These are phyloP conservation scores for Tortricodes alternella DNA, from an alignment of 2,888 invertebrate genomes.

Conservation along the genomic window DNA sequence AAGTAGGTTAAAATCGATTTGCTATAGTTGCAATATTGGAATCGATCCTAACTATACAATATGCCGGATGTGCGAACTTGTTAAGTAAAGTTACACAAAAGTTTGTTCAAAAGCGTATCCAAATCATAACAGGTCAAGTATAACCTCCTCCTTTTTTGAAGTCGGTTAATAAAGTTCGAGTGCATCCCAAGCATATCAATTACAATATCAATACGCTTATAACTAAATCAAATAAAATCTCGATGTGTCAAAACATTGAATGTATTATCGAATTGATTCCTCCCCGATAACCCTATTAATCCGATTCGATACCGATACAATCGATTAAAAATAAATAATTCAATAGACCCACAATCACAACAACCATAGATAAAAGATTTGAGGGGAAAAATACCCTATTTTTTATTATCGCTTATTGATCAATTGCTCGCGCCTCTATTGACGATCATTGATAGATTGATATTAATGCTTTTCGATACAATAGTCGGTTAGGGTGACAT, in stretches of 20 bases:
- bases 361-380: constrained; percentile 64
- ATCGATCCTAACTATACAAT: too few species aligned
- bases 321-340: constrained; percentile 29
- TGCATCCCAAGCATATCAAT: not conserved
- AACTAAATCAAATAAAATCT: constrained; percentile 4
- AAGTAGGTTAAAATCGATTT: too few species aligned
- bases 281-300: constrained; percentile 22
- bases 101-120: too few species aligned
- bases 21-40: too few species aligned
- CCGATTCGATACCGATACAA: constrained; percentile 30
- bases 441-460: constrained; percentile 79
- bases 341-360: constrained; percentile 66
- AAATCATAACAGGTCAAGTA: too few species aligned
- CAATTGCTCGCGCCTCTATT: constrained; percentile 77
- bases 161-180: not conserved
- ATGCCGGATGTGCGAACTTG: too few species aligned
- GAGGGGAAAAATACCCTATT: constrained; percentile 63
- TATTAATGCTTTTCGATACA: constrained; percentile 58
- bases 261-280: constrained; percentile 13
- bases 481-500: constrained; percentile 63
- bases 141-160: too few species aligned
- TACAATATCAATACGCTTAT: not conserved
- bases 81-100: too few species aligned
- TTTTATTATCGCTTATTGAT: constrained; percentile 72
- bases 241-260: constrained; percentile 13